Evolutionary conservation across 2,113 vertebrate genomes (phyloP).

Genomic region (Anas platyrhynchos): DNA sequence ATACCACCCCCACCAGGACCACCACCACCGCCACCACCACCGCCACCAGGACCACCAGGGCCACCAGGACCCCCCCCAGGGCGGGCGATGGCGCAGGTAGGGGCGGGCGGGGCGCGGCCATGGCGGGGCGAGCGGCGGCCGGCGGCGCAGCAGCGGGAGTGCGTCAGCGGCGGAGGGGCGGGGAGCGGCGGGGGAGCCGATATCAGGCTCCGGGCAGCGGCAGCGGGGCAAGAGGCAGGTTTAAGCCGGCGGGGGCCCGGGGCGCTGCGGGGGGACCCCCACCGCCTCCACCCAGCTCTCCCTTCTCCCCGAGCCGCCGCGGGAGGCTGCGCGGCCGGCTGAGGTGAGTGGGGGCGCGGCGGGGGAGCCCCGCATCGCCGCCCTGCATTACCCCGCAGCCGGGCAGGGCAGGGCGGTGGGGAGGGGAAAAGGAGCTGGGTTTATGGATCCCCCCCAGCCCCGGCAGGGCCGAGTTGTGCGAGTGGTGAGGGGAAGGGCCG

Average conservation of each 20-base stretch:
- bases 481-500: neutral
- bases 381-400: neutral
- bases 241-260: rapidly evolving
- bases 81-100: rapidly evolving
- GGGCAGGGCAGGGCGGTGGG: neutral
- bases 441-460: neutral
- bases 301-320: neutral
- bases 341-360: neutral
- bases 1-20: too few relatives aligned
- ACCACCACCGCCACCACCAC: too few relatives aligned
- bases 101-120: neutral
- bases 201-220: neutral
- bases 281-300: too few relatives aligned
- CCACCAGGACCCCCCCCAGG: too few relatives aligned
- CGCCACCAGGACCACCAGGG: too few relatives aligned
- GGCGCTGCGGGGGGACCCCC: neutral
- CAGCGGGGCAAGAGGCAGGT: neutral
- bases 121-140: neutral
- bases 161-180: slow-evolving; percentile 41
- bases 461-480: neutral
- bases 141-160: neutral
- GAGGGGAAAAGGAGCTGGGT: too few relatives aligned
- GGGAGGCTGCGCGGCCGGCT: neutral
- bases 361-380: neutral
- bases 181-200: neutral